phyloP scores from a whole-genome alignment of 2,888 invertebrate genomes.

The Erynnis tages region DNA sequence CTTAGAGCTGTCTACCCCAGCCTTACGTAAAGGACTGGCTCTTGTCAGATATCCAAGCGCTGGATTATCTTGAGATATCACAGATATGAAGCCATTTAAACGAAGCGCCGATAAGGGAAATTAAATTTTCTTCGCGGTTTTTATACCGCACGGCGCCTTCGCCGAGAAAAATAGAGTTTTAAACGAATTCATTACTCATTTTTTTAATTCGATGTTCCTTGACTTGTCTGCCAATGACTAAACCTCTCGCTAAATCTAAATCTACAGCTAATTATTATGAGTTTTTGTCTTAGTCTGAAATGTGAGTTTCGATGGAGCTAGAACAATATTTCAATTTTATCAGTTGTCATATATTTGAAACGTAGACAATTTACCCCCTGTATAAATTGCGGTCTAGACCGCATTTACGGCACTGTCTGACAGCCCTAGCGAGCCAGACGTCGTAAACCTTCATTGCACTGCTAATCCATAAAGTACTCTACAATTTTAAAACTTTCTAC shows the following conservation, averaged over 20 bases:
- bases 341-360: too few relatives aligned
- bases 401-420: slow-evolving; percentile 10
- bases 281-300: too few relatives aligned
- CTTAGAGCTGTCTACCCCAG: slow-evolving; percentile 2
- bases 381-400: background rate
- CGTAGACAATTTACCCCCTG: too few relatives aligned
- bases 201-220: too few relatives aligned
- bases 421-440: slow-evolving; percentile 9
- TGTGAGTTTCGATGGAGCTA: too few relatives aligned
- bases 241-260: too few relatives aligned
- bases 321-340: too few relatives aligned
- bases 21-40: slow-evolving; percentile 2
- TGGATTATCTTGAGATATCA: slow-evolving; percentile 11
- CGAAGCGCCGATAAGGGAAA: slow-evolving; percentile 19
- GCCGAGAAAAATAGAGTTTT: background rate
- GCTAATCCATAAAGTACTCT: slow-evolving; percentile 12
- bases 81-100: slow-evolving; percentile 19
- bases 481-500: slow-evolving; percentile 9
- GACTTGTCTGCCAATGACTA: too few relatives aligned
- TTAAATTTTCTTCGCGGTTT: slow-evolving; percentile 14
- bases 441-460: slow-evolving; percentile 13
- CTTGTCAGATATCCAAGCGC: slow-evolving; percentile 7
- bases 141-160: background rate
- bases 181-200: background rate
- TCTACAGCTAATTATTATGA: too few relatives aligned